A percentile compares a stretch with the other conserved stretches of the same genome.
phyloP scores from a whole-genome alignment of 2,113 vertebrate genomes.

The zebrafish (Danio rerio) region DNA sequence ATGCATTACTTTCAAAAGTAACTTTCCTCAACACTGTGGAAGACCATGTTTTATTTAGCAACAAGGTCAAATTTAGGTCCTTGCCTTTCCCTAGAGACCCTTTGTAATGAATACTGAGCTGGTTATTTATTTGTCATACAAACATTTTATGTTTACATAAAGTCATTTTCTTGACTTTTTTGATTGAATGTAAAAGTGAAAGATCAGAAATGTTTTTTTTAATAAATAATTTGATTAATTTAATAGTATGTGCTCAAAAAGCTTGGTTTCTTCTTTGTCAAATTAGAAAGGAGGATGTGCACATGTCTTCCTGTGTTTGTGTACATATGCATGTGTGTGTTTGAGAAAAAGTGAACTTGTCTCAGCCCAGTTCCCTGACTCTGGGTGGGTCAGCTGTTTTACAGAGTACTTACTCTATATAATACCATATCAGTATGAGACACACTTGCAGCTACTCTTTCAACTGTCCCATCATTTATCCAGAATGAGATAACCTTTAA shows the following conservation, averaged over 20 bases:
- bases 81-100: neutral
- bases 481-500: conserved; percentile 37
- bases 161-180: neutral
- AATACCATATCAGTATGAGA: neutral
- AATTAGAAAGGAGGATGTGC: conserved; percentile 3
- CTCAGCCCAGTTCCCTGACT: conserved; percentile 9
- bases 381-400: conserved; percentile 23
- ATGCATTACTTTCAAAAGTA: too few species aligned
- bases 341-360: conserved; percentile 2
- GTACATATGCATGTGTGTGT: neutral
- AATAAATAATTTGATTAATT: neutral
- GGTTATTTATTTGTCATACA: neutral
- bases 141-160: neutral
- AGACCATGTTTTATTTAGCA: neutral
- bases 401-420: conserved; percentile 20
- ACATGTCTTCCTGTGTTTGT: conserved; percentile 18
- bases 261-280: neutral
- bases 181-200: neutral
- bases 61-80: neutral
- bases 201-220: neutral
- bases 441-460: neutral
- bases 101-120: neutral
- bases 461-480: conserved; percentile 21
- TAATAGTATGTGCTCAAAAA: neutral
- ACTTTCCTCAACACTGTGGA: too few species aligned